Base-by-base conservation (phyloP, 2,888 invertebrate genomes). In the Tenthredo livida region DNA sequence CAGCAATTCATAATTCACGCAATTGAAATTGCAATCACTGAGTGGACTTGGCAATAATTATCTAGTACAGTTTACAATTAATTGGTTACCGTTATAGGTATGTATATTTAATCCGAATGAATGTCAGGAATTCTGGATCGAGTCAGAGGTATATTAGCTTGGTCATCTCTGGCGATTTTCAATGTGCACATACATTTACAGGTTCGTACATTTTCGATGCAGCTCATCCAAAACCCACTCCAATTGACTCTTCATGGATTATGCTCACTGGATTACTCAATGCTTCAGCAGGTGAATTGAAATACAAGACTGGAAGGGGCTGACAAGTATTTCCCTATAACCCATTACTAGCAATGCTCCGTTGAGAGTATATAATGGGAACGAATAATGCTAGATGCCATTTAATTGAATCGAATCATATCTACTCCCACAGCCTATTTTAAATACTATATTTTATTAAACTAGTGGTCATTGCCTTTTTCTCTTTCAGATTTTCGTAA, bases 211-310 rank as follows among this genome's bases (percentile, higher is more conserved):
- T 78, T 85, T n/a, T 77, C 73, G 25, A 65, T 84, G 37, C 85
- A 85, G 54, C 29, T 85, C 17, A 83, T 85, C 2, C 75, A 85
- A 54, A 84, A 84, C 67, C 85, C 67, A 12, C 37, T 85, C 3
- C 50, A 43, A 12, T 84, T 84, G 75, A 54, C 78, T 25, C 61
- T 70, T 54, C 77, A 61, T 84, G 70, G 70, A 47, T 72, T 78
- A n/a, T 47, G 75, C 7, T 43, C 78, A 25, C 37, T 85, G 15
- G 84, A 84, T 70, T 84, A 58, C 25, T 77, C 84, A 33, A 67
- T 84, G 1, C 58, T 85, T 70, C 83, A 58, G 17, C 33, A 58
- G 54, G 85, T 85, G 50, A 29, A 73, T 43, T 73, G n/a, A 17
- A 6, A 12, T 33, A 37, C 65, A 65, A 21, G 29, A 9, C 5